phyloP scores from a whole-genome alignment of 2,113 vertebrate species.

The Mormoops blainvillei region DNA sequence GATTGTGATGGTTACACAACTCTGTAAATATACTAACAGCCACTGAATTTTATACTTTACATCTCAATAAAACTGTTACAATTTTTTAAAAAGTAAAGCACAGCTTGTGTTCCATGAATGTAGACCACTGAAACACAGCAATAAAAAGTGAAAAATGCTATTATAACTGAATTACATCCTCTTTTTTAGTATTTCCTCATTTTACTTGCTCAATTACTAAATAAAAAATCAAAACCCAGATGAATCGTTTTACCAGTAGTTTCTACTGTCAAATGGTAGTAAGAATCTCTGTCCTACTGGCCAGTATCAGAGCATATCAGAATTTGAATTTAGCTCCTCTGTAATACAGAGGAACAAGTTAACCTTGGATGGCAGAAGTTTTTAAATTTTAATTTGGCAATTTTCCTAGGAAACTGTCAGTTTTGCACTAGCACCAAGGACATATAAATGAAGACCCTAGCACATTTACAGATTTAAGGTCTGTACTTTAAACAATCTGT shows the following conservation, averaged over 20 bases:
- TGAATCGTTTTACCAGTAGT: neutral
- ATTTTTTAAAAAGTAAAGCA: neutral
- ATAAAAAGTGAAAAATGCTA: neutral
- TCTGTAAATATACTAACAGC: neutral
- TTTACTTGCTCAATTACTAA: neutral
- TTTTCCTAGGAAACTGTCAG: neutral
- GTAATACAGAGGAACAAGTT: neutral
- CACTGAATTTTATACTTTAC: neutral
- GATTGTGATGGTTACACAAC: neutral
- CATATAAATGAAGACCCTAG: neutral
- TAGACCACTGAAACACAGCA: neutral
- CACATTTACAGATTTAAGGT: neutral
- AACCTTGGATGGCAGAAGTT: neutral
- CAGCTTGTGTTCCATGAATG: neutral
- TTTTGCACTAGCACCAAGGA: neutral
- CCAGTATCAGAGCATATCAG: neutral
- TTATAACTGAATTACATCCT: neutral
- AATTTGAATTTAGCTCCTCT: neutral
- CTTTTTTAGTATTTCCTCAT: neutral
- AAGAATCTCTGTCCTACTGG: neutral
- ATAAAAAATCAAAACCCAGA: slow-evolving; percentile 10
- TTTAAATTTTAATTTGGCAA: neutral
- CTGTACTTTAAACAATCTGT: neutral
- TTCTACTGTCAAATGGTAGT: neutral
- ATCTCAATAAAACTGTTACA: neutral